Conservation (phyloP, 1,140 invertebrate genomes). For the Tetramorium simillimum region DNA sequence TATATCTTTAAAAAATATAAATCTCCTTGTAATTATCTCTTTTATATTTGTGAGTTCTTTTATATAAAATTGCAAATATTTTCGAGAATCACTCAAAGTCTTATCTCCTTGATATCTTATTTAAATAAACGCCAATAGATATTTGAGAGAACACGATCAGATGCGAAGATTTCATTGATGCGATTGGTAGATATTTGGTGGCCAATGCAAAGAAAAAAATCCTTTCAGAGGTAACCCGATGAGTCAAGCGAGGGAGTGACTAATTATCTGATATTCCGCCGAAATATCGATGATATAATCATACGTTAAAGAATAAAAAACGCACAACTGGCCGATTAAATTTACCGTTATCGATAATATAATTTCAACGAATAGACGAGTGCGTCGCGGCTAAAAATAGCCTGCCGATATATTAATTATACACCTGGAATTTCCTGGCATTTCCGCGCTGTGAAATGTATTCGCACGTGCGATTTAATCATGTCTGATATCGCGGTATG, state of each 20-base stretch:
- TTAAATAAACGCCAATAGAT: neutral
- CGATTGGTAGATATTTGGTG: neutral
- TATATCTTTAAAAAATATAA: neutral
- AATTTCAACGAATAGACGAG: constrained; percentile 10
- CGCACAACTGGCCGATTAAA: neutral
- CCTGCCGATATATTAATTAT: neutral
- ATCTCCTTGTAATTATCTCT: neutral
- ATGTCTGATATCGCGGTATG: constrained; percentile 2
- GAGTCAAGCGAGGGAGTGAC: constrained; percentile 9
- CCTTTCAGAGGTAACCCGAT: neutral
- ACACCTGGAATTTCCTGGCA: neutral
- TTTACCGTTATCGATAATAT: neutral
- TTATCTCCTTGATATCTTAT: neutral
- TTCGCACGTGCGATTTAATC: constrained; percentile 7
- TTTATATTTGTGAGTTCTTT: neutral
- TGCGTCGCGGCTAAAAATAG: constrained; percentile 1
- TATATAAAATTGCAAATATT: neutral
- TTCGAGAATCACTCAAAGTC: neutral
- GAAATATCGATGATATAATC: constrained; percentile 33
- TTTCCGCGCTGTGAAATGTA: neutral
- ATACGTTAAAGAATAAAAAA: neutral
- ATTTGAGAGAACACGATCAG: neutral
- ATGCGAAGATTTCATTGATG: neutral
- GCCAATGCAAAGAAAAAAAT: neutral
- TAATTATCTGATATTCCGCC: constrained; percentile 12